Base-by-base conservation (phyloP, 2,888 invertebrate species). In the Rambutsinella grinnellia region DNA sequence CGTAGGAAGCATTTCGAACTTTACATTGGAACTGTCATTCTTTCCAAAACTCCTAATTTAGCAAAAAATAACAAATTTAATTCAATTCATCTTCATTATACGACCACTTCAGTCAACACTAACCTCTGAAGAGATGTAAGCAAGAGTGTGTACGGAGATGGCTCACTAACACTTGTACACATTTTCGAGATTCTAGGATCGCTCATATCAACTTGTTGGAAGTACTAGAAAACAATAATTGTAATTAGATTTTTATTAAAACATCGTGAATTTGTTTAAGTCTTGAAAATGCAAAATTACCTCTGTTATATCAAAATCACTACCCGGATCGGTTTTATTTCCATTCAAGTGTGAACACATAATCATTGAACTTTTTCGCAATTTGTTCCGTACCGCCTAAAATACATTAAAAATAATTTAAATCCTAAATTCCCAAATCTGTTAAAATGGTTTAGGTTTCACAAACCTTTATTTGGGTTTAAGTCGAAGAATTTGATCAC, bases 151-250 rank as follows among this genome's bases (percentile, higher is more conserved):
- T 96, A 97, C 0, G 99, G 99, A 10, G 94, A 93, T 0, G 96
- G 96, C 87, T 98, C 97, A 58, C 97, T 96, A 0, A 97, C 95
- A 86, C 96, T 96, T n/a, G 93, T 93, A 87, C 97, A 98, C 87
- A 98, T 93, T 87, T 97, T 97, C 54, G 94, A 91, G 27, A 99
- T 94, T 81, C 98, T 90, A 0, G 97, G 96, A 89, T 99, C 98
- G 86, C 94, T 94, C 69, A 99, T 94, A 83, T 92, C 91, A 82
- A 99, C 94, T 87, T 94, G 93, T 88, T 99, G 97, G 86, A 96
- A 96, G 85, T 95, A 95, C 91, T 92, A 85, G 0, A 85, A 83
- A 75, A 66, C 71, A 63, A 67, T 69, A 69, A 62, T 23, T 26
- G 19, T n/a, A n/a, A 49, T 49, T 49, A 54, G 54, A n/a, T 36